Evolutionary conservation across 2,888 invertebrate species (phyloP).

Genomic region (Atherix ibis): DNA sequence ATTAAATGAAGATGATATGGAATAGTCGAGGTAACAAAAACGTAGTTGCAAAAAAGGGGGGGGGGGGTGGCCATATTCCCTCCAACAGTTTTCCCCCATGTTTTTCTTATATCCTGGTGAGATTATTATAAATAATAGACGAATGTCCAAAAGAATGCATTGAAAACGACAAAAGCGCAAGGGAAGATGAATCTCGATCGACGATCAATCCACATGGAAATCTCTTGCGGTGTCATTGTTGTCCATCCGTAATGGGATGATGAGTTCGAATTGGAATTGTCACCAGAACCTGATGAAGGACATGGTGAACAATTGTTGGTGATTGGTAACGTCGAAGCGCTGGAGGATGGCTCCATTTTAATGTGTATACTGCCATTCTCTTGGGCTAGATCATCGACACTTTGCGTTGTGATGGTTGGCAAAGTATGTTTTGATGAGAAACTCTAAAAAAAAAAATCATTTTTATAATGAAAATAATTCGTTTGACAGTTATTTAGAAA

Average conservation of each 20-base stretch:
- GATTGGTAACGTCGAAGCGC: conserved; percentile 11
- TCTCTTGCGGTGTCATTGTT: conserved; percentile 76
- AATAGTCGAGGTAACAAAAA: too few species aligned
- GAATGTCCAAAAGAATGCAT: conserved; percentile 63
- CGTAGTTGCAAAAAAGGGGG: too few species aligned
- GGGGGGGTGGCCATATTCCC: too few species aligned
- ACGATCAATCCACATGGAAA: conserved; percentile 69
- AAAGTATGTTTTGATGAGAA: conserved; percentile 46
- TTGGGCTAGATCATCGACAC: conserved; percentile 42
- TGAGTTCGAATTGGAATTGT: conserved; percentile 16
- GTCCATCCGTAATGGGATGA: conserved; percentile 42
- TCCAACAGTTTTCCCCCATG: too few species aligned
- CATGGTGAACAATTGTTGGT: conserved; percentile 22
- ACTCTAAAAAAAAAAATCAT: conserved; percentile 34
- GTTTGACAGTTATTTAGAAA: conserved; percentile 1
- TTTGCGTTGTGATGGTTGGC: conserved; percentile 53
- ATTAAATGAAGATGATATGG: too few species aligned
- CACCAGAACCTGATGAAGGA: background rate
- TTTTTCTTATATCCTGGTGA: too few species aligned
- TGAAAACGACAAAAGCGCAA: conserved; percentile 60
- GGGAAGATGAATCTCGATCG: conserved; percentile 66
- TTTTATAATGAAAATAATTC: conserved; percentile 1
- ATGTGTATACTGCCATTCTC: conserved; percentile 15
- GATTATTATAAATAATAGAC: conserved; percentile 43
- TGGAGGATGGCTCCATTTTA: conserved; percentile 15